These are phyloP conservation scores for Tiliacea aurago DNA, from an alignment of 2,888 invertebrate species.

Conservation along the genomic window DNA sequence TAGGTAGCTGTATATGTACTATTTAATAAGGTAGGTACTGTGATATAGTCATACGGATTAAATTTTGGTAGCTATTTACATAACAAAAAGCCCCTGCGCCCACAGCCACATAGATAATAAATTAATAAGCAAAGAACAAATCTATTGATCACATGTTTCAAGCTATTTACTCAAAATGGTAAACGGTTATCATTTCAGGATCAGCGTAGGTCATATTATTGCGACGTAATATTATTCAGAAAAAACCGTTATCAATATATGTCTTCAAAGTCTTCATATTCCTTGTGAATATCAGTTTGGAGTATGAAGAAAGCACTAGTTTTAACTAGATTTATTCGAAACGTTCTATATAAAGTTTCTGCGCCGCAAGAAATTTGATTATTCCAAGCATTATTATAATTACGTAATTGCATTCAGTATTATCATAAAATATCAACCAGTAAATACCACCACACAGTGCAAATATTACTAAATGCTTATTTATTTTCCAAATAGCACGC, in stretches of 20 bases:
- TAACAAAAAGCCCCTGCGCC: neutral
- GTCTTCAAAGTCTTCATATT: no score
- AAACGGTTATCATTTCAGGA: constrained; percentile 28
- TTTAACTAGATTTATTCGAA: constrained; percentile 27
- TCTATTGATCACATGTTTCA: neutral
- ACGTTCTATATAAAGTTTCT: neutral
- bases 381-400: neutral
- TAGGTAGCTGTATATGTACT: neutral
- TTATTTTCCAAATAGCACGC: neutral
- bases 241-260: constrained; percentile 24
- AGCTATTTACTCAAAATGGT: constrained; percentile 10
- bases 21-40: no score
- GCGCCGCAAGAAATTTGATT: constrained; percentile 14
- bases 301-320: constrained; percentile 26
- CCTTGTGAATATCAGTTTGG: constrained; percentile 11
- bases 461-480: neutral
- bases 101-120: neutral
- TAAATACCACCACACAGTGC: neutral
- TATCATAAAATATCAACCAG: neutral
- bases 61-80: neutral
- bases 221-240: constrained; percentile 20
- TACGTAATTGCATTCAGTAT: no score
- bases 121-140: constrained; percentile 4
- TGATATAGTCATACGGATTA: neutral
- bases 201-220: constrained; percentile 39